phyloP scores from a whole-genome alignment of 2,797 vertebrate species.

The Acanthopagrus latus region DNA sequence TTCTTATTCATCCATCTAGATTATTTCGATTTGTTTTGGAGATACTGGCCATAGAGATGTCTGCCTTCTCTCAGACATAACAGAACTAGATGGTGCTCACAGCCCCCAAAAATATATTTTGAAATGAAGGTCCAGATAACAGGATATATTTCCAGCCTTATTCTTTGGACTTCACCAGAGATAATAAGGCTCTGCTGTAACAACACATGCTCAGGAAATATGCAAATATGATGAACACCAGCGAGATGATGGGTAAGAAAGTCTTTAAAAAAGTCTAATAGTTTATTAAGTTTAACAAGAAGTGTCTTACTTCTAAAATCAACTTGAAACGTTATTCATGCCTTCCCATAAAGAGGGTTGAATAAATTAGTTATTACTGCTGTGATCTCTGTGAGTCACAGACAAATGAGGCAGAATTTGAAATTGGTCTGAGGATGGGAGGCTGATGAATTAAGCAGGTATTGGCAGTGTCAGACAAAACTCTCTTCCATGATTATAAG shows the following conservation, averaged over 20 bases:
- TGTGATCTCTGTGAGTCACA: conserved; percentile 30
- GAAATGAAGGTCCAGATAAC: not conserved
- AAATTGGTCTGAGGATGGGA: conserved; percentile 29
- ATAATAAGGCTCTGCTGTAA: conserved; percentile 26
- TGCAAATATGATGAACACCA: conserved; percentile 26
- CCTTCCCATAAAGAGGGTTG: conserved; percentile 23
- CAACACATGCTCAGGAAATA: conserved; percentile 37
- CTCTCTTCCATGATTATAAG: not conserved
- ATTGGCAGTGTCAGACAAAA: conserved; percentile 25
- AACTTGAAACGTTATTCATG: conserved; percentile 49
- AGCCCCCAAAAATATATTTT: too few relatives aligned
- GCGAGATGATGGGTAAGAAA: conserved; percentile 16
- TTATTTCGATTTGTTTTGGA: too few relatives aligned
- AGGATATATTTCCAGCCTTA: not conserved
- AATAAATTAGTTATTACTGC: conserved; percentile 49
- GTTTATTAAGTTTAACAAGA: conserved; percentile 19
- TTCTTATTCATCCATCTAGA: too few relatives aligned
- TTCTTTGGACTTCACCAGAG: conserved; percentile 5
- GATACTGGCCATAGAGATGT: too few relatives aligned
- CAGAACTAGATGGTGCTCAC: too few relatives aligned
- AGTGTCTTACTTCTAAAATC: conserved; percentile 27
- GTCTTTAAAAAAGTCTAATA: conserved; percentile 29
- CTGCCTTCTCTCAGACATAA: too few relatives aligned
- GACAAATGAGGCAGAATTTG: conserved; percentile 31
- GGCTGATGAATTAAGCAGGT: conserved; percentile 44